Base-by-base conservation (phyloP, 2,888 invertebrate genomes). In the Pristionchus arcanus region DNA sequence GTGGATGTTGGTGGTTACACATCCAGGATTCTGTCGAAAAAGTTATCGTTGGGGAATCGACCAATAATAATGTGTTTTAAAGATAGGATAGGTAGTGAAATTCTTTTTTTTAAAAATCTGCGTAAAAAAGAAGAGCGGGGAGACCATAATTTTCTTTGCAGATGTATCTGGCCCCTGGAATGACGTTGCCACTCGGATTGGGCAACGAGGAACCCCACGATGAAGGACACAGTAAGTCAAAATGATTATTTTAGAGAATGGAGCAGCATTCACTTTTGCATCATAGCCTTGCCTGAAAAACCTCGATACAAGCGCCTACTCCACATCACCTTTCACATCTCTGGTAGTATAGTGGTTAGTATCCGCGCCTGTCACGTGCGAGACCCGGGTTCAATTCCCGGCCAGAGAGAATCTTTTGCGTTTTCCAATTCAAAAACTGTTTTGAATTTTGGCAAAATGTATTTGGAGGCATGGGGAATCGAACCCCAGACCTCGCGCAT, bases 401-500 rank as follows among this genome's bases (percentile, higher is more conserved):
- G 92, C 92, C 92, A 90, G 92, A 92, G 92, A 92, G 92, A 87
- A 87, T 74, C 74, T 89, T 89, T 89, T 77, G 68, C 59, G 0
- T 0, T 63, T 63, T 49, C 42, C 42, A 42, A 9, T 7, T 63
- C 3, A 25, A n/a, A 25, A 7, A 25, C n/a, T 28, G 16, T 31
- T 31, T 0, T 34, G 16, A 5, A 19, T 31, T 1, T 31, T 19
- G 15, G 83, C 59, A 89, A 89, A 89, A 88, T 0, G 31, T n/a
- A 31, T 74, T 66, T 93, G 93, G 93, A 93, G 93, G 92, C 91
- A 92, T 91, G 93, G 93, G 93, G 93, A 92, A 92, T 94, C 92
- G 94, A 94, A 94, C 94, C 93, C 94, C 92, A 91, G 94, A 93
- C 94, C 93, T 94, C 94, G 93, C 94, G 94, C 94, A 94, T 94